Conservation (phyloP, 2,113 vertebrate species). For the Psittacula cyanocephala region DNA sequence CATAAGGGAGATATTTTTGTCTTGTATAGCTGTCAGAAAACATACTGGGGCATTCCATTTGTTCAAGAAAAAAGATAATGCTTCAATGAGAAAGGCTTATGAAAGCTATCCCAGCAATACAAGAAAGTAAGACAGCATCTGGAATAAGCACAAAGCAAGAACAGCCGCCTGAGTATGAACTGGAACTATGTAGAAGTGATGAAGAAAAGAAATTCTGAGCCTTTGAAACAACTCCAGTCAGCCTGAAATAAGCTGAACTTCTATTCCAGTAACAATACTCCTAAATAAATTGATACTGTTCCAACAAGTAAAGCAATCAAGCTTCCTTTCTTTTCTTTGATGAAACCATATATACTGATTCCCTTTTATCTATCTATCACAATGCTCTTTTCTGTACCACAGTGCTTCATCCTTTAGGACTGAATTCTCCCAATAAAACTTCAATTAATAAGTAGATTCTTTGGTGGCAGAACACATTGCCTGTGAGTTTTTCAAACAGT, state of each 20-base stretch:
- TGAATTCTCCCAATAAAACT: not conserved
- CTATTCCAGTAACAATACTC: slow-evolving; percentile 4
- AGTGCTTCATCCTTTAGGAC: not conserved
- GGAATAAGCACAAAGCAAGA: not conserved
- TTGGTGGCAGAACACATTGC: not conserved
- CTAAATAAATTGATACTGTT: not conserved
- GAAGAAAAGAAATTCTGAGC: slow-evolving; percentile 13
- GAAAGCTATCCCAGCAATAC: not conserved
- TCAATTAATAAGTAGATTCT: not conserved
- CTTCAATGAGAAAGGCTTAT: not conserved
- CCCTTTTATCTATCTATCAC: not conserved
- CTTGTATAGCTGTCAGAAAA: not conserved
- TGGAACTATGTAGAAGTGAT: not conserved
- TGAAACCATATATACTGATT: not conserved
- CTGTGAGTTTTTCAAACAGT: not conserved
- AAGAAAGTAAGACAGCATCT: not conserved
- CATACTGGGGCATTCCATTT: not conserved
- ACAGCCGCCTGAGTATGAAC: not conserved
- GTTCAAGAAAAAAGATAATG: not conserved
- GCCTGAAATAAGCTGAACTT: slow-evolving; percentile 11
- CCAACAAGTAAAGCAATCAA: slow-evolving; percentile 24
- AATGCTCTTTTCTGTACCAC: not conserved
- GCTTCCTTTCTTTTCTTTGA: not conserved
- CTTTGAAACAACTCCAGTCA: slow-evolving; percentile 41
- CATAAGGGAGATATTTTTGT: not conserved